A percentile compares a stretch with the other conserved stretches of the same genome.
Evolutionary conservation across 2,888 invertebrate genomes (phyloP).

Genomic region (Tetrapedia diversipes): DNA sequence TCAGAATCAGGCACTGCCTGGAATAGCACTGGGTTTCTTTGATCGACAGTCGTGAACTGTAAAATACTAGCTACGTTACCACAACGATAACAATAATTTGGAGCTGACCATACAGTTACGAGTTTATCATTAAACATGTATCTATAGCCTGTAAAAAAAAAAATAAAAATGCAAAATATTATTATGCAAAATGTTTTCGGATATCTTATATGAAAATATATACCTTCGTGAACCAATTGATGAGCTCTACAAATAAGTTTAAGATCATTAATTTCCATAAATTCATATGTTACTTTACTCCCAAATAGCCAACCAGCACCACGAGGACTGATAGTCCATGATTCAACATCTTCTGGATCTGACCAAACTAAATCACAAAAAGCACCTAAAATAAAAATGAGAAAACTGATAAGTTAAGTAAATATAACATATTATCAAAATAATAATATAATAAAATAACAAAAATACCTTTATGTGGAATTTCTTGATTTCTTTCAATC

Average conservation of each 20-base stretch:
- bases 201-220: neutral
- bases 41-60: conserved; percentile 91
- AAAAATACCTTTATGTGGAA: conserved; percentile 94
- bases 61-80: conserved; percentile 99
- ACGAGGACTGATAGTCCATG: conserved; percentile 96
- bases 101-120: conserved; percentile 99
- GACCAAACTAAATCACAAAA: conserved; percentile 99
- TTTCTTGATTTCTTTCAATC: conserved; percentile 98
- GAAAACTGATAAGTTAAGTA: neutral
- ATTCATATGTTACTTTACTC: conserved; percentile 95
- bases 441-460: neutral
- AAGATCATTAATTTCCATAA: conserved; percentile 96
- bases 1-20: conserved; percentile 97
- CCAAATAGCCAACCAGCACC: conserved; percentile 99
- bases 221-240: conserved; percentile 99
- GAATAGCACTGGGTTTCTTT: conserved; percentile 93
- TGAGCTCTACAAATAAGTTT: conserved; percentile 98
- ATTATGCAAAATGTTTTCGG: neutral
- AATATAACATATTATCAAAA: neutral
- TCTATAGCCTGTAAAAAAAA: conserved; percentile 90
- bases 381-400: conserved; percentile 85
- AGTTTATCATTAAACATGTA: conserved; percentile 99
- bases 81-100: conserved; percentile 99
- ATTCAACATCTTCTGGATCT: conserved; percentile 98
- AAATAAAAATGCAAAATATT: neutral